Base-by-base conservation (phyloP, 2,797 vertebrate genomes). In the Avahi laniger region DNA sequence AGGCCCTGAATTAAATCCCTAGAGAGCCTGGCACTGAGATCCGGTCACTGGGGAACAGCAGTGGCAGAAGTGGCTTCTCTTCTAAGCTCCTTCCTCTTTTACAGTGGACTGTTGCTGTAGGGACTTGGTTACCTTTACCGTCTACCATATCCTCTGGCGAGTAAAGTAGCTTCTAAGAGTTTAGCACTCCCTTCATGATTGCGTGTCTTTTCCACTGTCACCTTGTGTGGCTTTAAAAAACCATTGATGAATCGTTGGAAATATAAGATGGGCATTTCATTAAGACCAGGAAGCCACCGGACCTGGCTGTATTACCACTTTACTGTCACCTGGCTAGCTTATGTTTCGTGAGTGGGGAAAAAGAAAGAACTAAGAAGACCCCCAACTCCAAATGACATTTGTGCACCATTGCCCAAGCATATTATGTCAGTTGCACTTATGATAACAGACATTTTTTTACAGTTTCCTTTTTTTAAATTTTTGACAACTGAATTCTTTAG, bases 401-500 rank as follows among this genome's bases (percentile, higher is more conserved):
- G 3, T 30, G 7, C n/a, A 30, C 80, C 48, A 20, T 86, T 8
- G 1, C 46, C 75, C 61, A 38, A 81, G 12, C 11, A 2, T 73
- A 67, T 46, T 75, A 38, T 30, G 48, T 59, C 28, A 86, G 30
- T 76, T 82, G 15, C 14, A 38, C 26, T 81, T 80, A 48, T 18
- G n/a, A n/a, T 89, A 80, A 86, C 65, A 28, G 18, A 17, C 26
- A 52, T 69, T 79, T 87, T 91, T 41, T 57, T 11, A 52, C 9
- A 48, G 26, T 65, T 83, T 73, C 52, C 30, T 78, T 67, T 65
- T 76, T 76, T 72, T 65, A 24, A 24, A 35, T 54, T 94, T 87
- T 88, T 63, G 46, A 76, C 22, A 83, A 26, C 24, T 57, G n/a
- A 63, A 61, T 95, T 95, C 11, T 93, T 96, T 91, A 46, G 35